Evolutionary conservation across 2,797 vertebrate species (phyloP), one percentile per base, ranked within the genome.

Genomic region (Pterois miles): DNA sequence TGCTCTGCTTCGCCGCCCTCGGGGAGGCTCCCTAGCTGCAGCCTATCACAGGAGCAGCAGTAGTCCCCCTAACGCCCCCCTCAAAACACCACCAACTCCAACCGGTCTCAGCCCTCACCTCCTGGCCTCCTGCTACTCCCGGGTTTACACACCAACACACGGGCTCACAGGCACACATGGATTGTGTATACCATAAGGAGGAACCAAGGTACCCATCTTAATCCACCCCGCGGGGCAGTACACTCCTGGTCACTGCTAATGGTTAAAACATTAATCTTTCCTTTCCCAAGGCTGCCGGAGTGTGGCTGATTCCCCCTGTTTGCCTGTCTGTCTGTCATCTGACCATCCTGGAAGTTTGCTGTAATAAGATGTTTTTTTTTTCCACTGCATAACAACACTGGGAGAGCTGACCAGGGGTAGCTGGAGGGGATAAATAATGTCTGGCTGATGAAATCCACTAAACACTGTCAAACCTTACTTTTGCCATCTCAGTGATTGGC

Each of bases 241-340:
- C 77, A 83, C 83, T 81, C 81, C 75, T 67, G 83, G 85, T 62
- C 68, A 38, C 84, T 29, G 80, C 89, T 93, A 84, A 89, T 93
- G 92, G 91, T 89, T 91, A 80, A 93, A 93, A 88, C 86, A 93
- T 93, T 90, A 89, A 90, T 91, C 85, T 87, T 82, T 84, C 50
- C 60, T 76, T 67, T 89, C 83, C 81, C 69, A 59, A 71, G 82
- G 77, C 77, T 79, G 83, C 63, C 66, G 74, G 80, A 53, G 70
- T 76, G 69, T 60, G 65, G 68, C 79, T 88, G 83, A 81, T 73
- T 82, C 79, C 76, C 79, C 70, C 84, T 59, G 79, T 87, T 72
- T 76, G 65, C 69, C 65, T 7, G 20, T n/a, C 68, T 74, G 66
- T 27, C 77, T 63, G 58, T 77, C 73, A 52, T 69, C 76, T 58